These are phyloP conservation scores for Clitarchus hookeri DNA, from an alignment of 2,888 invertebrate species.

Conservation along the genomic window DNA sequence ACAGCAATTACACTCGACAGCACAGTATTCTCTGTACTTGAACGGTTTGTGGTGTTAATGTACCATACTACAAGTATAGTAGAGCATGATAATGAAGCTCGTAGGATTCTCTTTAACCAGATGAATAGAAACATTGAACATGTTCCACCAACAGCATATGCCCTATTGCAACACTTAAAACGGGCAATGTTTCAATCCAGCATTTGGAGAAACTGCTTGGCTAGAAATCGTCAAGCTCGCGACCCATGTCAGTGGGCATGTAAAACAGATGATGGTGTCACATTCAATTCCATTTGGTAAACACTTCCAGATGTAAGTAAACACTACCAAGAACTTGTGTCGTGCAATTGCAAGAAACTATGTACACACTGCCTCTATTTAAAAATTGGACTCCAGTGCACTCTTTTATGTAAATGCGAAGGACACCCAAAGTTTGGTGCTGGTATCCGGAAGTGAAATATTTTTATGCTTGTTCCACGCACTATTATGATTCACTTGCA, in stretches of 20 bases:
- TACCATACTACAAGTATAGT: constrained; percentile 1
- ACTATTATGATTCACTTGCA: too few relatives aligned
- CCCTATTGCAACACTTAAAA: neutral
- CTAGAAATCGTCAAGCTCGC: neutral
- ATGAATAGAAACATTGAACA: constrained; percentile 24
- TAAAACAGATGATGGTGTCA: constrained; percentile 18
- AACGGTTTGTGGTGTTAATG: constrained; percentile 28
- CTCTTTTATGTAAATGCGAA: neutral
- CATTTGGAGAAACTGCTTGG: constrained; percentile 20
- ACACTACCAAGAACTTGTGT: constrained; percentile 16
- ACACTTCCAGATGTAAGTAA: constrained; percentile 24
- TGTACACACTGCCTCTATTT: neutral
- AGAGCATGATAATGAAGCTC: constrained; percentile 19
- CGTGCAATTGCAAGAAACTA: neutral
- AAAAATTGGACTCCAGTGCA: neutral
- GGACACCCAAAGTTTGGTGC: neutral
- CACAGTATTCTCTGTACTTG: neutral
- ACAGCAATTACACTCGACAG: neutral
- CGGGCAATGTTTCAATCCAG: neutral
- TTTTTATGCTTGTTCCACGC: too few relatives aligned
- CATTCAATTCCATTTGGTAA: constrained; percentile 3
- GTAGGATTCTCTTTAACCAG: constrained; percentile 12
- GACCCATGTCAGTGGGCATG: constrained; percentile 23
- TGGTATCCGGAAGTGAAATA: too few relatives aligned
- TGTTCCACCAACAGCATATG: constrained; percentile 5